These are phyloP conservation scores for Chironomus tentans DNA, from an alignment of 2,888 invertebrate genomes.

Conservation along the genomic window DNA sequence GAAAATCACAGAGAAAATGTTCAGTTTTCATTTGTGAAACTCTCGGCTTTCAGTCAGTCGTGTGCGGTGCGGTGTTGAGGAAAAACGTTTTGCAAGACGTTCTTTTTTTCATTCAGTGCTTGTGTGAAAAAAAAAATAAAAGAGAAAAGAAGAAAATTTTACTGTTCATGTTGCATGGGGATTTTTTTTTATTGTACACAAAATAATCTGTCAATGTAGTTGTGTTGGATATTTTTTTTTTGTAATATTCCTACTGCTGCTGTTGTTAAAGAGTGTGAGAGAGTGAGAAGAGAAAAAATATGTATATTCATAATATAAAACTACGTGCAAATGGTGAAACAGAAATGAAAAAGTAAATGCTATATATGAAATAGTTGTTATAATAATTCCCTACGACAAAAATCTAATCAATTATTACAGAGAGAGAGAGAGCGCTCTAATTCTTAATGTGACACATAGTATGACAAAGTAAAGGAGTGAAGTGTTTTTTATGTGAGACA, in stretches of 20 bases:
- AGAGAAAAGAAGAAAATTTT: neutral
- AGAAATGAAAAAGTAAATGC: neutral
- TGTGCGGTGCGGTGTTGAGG: neutral
- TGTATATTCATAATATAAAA: neutral
- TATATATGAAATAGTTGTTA: neutral
- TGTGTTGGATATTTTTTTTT: constrained; percentile 20
- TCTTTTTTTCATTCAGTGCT: neutral
- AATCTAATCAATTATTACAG: constrained; percentile 20
- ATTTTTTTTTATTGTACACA: neutral
- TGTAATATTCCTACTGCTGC: neutral
- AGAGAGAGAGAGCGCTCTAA: neutral
- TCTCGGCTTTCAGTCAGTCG: neutral
- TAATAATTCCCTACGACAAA: constrained; percentile 6
- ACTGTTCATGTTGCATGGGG: constrained; percentile 15
- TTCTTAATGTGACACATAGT: neutral
- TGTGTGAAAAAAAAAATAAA: neutral
- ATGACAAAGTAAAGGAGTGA: neutral
- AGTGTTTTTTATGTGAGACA: too few species aligned
- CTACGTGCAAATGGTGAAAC: neutral
- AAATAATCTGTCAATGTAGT: constrained; percentile 10
- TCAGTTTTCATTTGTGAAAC: neutral
- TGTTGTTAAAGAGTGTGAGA: neutral
- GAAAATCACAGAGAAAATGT: constrained; percentile 12
- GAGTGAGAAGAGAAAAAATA: neutral
- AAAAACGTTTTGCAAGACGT: neutral